Evolutionary conservation across 2,888 invertebrate species (phyloP), one percentile per base, ranked within the genome.

Genomic region (Mamestra brassicae): DNA sequence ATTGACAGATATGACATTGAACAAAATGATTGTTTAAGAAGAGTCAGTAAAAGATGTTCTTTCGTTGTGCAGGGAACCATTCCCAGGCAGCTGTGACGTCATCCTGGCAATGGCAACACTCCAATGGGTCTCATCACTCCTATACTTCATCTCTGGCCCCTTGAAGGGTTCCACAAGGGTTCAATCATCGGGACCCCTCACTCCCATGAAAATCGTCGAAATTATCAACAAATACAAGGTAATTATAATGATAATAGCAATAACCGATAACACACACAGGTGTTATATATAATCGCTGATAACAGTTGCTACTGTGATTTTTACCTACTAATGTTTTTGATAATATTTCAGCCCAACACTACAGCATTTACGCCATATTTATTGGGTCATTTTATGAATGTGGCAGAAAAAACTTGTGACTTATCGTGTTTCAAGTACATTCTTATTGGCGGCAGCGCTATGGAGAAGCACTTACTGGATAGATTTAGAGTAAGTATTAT

Each of bases 311-410:
- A 15, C 60, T 66, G 54, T 52, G 69, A 82, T 73, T 78, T 63
- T 26, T 61, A 66, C 55, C 38, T 65, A 57, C 62, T 74, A 66
- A 72, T 1, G 17, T 26, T 66, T 55, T 47, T 69, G 8, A 36
- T 54, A 54, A 61, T 34, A 36, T 92, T 92, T 87, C 91, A 93
- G 92, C 93, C 93, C 47, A 85, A 88, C 60, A 87, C 81, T 64
- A 92, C 93, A 10, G 92, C 89, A n/a, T 93, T 92, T 89, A 90
- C 92, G 73, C 92, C 93, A 71, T 91, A 89, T 88, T 84, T 93
- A 86, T 85, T 94, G 73, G 90, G 89, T 63, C 90, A 91, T 88
- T 93, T 94, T 82, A 74, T 93, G 74, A 86, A 87, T 74, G 90
- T 88, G 71, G 92, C 91, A 66, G 90, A 91, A 86, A 90, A 91